phyloP scores from a whole-genome alignment of 2,888 invertebrate genomes.

The Philereme transversata region DNA sequence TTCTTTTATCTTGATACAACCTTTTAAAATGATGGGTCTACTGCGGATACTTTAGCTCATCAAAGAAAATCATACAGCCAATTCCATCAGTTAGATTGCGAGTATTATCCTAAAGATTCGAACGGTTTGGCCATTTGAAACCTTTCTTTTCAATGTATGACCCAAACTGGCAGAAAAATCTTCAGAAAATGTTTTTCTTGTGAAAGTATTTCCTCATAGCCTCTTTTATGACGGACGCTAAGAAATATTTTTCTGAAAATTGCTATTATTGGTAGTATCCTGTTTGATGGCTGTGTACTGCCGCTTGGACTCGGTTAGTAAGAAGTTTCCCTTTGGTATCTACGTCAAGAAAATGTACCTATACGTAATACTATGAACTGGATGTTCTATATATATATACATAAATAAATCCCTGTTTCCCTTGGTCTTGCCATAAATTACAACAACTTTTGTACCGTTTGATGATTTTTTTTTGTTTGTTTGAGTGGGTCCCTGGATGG shows the following conservation, averaged over 20 bases:
- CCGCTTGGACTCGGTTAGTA: too few relatives aligned
- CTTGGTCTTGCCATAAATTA: too few relatives aligned
- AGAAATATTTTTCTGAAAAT: slow-evolving; percentile 1
- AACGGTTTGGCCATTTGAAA: not conserved
- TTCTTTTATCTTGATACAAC: too few relatives aligned
- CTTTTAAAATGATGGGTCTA: not conserved
- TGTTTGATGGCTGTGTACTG: not conserved
- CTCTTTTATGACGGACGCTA: not conserved
- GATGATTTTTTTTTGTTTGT: too few relatives aligned
- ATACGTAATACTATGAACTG: too few relatives aligned
- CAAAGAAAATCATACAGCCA: slow-evolving; percentile 8
- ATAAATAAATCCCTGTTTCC: too few relatives aligned
- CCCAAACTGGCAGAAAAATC: slow-evolving; percentile 8
- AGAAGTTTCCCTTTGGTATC: too few relatives aligned
- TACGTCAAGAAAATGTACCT: too few relatives aligned
- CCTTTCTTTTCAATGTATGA: slow-evolving; percentile 6
- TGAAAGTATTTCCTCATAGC: slow-evolving; percentile 17
- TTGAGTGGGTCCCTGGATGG: too few relatives aligned
- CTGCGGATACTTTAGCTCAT: not conserved
- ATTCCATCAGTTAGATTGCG: slow-evolving; percentile 1
- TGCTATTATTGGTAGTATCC: slow-evolving; percentile 6
- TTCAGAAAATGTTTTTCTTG: slow-evolving; percentile 25
- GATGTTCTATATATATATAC: too few relatives aligned
- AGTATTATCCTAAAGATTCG: not conserved
- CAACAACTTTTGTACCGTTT: too few relatives aligned